Evolutionary conservation across 2,888 invertebrate genomes (phyloP).

Genomic region (Thecocarcelia acutangulata): DNA sequence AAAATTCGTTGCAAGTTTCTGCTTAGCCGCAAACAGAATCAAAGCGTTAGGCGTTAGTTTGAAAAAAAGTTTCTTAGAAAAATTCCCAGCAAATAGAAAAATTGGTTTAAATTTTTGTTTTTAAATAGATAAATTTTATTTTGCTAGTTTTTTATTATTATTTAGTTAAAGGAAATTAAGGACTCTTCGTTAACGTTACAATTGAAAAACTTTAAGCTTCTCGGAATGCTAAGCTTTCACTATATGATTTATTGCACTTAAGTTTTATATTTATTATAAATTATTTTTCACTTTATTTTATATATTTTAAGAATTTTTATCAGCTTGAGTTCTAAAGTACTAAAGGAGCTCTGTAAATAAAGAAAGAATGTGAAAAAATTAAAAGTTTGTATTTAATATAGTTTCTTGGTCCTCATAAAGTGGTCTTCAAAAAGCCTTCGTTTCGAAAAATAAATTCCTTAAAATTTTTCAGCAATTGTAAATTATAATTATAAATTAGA

Average conservation of each 20-base stretch:
- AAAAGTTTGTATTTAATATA: not conserved
- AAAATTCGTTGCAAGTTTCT: not conserved
- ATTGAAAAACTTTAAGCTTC: not conserved
- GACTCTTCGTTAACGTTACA: too few relatives aligned
- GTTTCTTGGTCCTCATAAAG: conserved; percentile 14
- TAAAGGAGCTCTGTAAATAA: conserved; percentile 37
- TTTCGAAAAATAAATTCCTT: too few relatives aligned
- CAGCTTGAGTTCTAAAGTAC: not conserved
- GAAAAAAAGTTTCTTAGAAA: not conserved
- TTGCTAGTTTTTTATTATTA: not conserved
- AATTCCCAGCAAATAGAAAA: not conserved
- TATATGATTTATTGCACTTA: conserved; percentile 30
- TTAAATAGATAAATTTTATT: not conserved
- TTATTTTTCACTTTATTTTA: not conserved
- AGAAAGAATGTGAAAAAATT: not conserved
- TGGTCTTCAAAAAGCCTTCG: conserved; percentile 17
- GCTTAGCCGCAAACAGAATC: conserved; percentile 10
- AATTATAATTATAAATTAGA: too few relatives aligned
- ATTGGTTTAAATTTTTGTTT: too few relatives aligned
- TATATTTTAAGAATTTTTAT: not conserved
- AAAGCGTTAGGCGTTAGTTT: conserved; percentile 21
- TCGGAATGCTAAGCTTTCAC: conserved; percentile 27
- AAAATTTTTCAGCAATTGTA: too few relatives aligned
- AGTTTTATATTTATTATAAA: not conserved
- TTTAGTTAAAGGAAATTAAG: not conserved